phyloP scores from a whole-genome alignment of 2,888 invertebrate genomes.

The Invenusta paracnida region DNA sequence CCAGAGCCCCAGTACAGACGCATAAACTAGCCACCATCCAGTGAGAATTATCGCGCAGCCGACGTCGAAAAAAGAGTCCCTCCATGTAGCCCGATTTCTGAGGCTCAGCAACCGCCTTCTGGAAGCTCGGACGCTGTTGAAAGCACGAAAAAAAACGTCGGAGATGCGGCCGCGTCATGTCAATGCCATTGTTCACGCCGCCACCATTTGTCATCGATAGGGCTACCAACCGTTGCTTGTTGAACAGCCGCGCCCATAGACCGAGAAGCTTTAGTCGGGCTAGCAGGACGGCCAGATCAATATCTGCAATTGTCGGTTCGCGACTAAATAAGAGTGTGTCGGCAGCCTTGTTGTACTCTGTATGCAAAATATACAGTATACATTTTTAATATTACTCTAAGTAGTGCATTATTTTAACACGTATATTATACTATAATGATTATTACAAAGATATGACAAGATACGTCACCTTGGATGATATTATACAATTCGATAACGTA shows the following conservation, averaged over 20 bases:
- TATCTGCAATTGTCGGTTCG: slow-evolving; percentile 3
- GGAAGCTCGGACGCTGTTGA: not conserved
- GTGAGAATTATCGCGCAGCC: not conserved
- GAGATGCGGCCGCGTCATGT: not conserved
- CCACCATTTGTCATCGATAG: not conserved
- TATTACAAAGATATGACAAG: too few species aligned
- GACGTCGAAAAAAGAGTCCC: not conserved
- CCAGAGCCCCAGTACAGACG: not conserved
- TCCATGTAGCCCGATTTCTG: not conserved
- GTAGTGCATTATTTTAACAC: too few species aligned
- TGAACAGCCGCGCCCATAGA: not conserved
- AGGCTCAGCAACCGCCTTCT: not conserved
- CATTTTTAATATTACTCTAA: not conserved
- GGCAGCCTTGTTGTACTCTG: not conserved
- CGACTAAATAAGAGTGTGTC: not conserved
- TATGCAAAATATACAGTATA: not conserved
- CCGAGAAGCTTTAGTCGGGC: not conserved
- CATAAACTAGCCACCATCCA: not conserved
- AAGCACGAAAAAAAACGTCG: not conserved
- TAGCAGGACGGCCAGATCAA: not conserved
- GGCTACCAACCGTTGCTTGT: not conserved
- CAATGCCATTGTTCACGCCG: too few species aligned
- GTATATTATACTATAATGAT: too few species aligned
- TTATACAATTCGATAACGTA: too few species aligned
- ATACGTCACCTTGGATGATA: not conserved